phyloP scores from a whole-genome alignment of 1,140 invertebrate genomes.

The Drosophila persimilis region DNA sequence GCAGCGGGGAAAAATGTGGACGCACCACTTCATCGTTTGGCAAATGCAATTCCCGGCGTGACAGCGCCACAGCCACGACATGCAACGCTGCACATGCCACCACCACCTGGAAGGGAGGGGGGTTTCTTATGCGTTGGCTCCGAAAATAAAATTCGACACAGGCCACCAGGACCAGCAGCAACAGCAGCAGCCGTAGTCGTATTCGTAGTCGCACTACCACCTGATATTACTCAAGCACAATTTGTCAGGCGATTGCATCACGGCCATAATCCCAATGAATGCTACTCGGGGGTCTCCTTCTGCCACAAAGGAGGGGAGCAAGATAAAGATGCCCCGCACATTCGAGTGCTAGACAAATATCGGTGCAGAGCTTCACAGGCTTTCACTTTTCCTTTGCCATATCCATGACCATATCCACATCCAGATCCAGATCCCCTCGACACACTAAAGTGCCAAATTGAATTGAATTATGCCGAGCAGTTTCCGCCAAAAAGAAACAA shows the following conservation, averaged over 20 bases:
- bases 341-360: constrained; percentile 41
- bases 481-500: constrained; percentile 56
- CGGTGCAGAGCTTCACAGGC: constrained; percentile 18
- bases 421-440: constrained; percentile 38
- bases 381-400: constrained; percentile 62
- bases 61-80: constrained; percentile 45
- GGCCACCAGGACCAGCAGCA: constrained; percentile 42
- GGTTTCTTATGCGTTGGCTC: constrained; percentile 35
- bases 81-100: constrained; percentile 39
- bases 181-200: not conserved
- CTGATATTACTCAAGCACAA: constrained; percentile 35
- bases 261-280: constrained; percentile 28
- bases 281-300: constrained; percentile 6
- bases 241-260: constrained; percentile 64
- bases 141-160: constrained; percentile 38
- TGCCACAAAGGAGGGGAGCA: not conserved
- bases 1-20: constrained; percentile 64
- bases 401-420: constrained; percentile 19
- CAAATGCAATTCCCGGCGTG: constrained; percentile 66
- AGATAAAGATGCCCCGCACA: constrained; percentile 32
- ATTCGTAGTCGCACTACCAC: too few relatives aligned
- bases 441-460: constrained; percentile 31
- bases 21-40: constrained; percentile 38
- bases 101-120: not conserved
- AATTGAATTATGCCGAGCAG: constrained; percentile 49